Base-by-base conservation (phyloP, 1,140 invertebrate genomes). In the Oscheius sp. region DNA sequence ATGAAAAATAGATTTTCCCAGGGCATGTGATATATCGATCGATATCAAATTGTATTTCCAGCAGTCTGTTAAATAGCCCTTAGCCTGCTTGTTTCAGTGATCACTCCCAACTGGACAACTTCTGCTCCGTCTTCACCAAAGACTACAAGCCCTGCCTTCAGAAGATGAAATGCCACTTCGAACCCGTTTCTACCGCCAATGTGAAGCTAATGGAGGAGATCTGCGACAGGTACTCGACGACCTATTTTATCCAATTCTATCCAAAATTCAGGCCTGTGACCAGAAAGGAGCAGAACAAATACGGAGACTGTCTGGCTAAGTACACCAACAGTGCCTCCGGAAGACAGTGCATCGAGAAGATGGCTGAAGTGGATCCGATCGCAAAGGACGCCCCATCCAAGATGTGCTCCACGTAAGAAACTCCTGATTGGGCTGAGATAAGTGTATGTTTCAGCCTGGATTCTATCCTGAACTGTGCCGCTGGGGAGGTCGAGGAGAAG, bases 81-180 rank as follows among this genome's bases (percentile, higher is more conserved):
- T n/a, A n/a, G n/a, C n/a, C n/a, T n/a, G n/a, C n/a, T n/a, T n/a
- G n/a, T n/a, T 78, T 76, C 59, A 79, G 78, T 42, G 78, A 81
- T 55, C 36, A 49, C 4, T 71, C 77, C n/a, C 59, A 79, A 58
- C 81, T 70, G 79, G 76, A 84, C 38, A 28, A 73, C 20, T 82
- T 82, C 68, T 82, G 80, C 61, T 26, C 31, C 20, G 68, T 76
- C 29, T 68, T 76, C 7, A 61, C 55, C 7, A 59, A 58, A 34
- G 71, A 72, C 26, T 82, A 82, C 52, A 42, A 65, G 28, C 79
- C 79, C 45, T 82, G 81, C 62, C 7, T 82, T 20, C 59, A 79
- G 18, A 42, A 42, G 26, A 61, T 82, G 29, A 70, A 74, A 32
- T 82, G 81, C 66, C 62, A 73, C 32, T 83, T 79, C 38, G 81